Percentiles rank a stretch among this genome's conserved stretches.
Evolutionary conservation across 2,113 vertebrate genomes (phyloP).

Genomic region (Zingel zingel): DNA sequence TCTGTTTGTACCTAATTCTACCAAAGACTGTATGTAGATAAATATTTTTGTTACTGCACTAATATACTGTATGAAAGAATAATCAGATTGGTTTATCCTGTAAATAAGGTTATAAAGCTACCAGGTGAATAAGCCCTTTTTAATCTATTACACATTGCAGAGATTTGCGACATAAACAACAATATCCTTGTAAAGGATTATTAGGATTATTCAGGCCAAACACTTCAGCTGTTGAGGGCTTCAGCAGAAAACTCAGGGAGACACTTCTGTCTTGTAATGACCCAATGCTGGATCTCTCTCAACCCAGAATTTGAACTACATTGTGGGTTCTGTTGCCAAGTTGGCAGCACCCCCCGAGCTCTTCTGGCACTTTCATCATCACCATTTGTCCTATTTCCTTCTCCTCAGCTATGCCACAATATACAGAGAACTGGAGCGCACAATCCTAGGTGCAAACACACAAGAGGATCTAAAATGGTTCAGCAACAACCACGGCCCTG

Average conservation of each 20-base stretch:
- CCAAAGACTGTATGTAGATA: not conserved
- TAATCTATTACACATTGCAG: not conserved
- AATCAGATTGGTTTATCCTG: not conserved
- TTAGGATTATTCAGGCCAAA: conserved; percentile 25
- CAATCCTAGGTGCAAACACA: conserved; percentile 90
- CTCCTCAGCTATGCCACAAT: conserved; percentile 90
- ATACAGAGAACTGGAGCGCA: conserved; percentile 96
- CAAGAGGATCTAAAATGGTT: conserved; percentile 99
- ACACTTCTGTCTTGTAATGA: conserved; percentile 36
- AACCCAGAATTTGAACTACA: conserved; percentile 43
- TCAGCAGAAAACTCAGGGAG: conserved; percentile 34
- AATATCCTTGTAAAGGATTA: conserved; percentile 5
- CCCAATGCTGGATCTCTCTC: conserved; percentile 40
- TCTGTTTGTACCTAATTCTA: not conserved
- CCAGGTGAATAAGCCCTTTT: not conserved
- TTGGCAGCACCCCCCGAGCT: conserved; percentile 41
- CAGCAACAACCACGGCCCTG: conserved; percentile 93
- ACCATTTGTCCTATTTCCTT: conserved; percentile 54
- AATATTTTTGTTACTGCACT: not conserved
- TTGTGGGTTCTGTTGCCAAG: conserved; percentile 42
- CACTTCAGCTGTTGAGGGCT: conserved; percentile 1
- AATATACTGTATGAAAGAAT: not conserved
- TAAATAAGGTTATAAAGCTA: not conserved
- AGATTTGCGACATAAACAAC: conserved; percentile 5
- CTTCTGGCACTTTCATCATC: conserved; percentile 40